Evolutionary conservation across 2,797 vertebrate genomes (phyloP), one percentile per base, ranked within the genome.

Genomic region (Cheirogaleus major): DNA sequence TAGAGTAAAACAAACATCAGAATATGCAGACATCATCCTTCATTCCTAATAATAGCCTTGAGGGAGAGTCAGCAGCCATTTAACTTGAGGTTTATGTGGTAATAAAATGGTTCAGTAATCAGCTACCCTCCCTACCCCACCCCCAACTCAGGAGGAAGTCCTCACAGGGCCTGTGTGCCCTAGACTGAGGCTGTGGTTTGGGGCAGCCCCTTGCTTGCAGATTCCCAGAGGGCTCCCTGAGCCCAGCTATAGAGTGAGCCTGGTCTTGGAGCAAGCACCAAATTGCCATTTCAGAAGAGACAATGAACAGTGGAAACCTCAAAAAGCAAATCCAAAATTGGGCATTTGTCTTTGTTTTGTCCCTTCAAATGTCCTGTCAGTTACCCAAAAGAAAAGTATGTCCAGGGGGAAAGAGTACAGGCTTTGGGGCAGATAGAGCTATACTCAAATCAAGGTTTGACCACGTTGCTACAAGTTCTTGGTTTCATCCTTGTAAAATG

Each of bases 31-130:
- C n/a, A 27, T 86, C 50, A 48, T 80, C 2, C 86, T 92, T 76
- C 22, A 59, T 43, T 78, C 70, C 38, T 92, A 84, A 85, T 70
- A 65, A 63, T 86, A 80, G 55, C 52, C 69, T 79, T 63, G 27
- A 30, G 18, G 32, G 73, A 73, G 59, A 88, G 41, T 79, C 80
- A 80, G 76, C 7, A 59, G 81, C 78, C 52, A 43, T 69, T 52
- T 95, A 55, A 25, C 63, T 59, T 80, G 87, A 93, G 67, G 70
- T 95, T 78, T 96, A 35, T 67, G 11, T 50, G 70, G 84, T 84
- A 89, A 76, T 61, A 57, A 93, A 59, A 70, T 80, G 45, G 41
- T 61, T 81, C 52, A 30, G 50, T 59, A 52, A 61, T 89, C 27
- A 32, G 57, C 81, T 50, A 43, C 63, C 23, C 10, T 23, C 12